phyloP scores from a whole-genome alignment of 2,113 vertebrate species.

The Morone chrysops region DNA sequence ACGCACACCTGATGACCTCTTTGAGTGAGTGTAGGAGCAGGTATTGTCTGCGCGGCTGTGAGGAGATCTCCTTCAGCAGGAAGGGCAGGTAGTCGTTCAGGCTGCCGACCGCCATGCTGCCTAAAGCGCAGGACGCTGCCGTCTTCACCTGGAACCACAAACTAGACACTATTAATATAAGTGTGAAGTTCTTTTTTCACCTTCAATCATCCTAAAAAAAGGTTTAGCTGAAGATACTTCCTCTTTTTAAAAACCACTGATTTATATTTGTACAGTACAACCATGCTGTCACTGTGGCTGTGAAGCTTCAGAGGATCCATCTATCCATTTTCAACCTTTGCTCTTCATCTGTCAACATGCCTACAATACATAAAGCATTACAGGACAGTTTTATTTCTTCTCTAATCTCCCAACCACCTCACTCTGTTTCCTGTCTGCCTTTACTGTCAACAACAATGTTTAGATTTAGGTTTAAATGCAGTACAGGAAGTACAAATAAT shows the following conservation, averaged over 20 bases:
- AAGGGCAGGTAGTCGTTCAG: slow-evolving; percentile 92
- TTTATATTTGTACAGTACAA: no score
- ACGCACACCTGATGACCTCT: slow-evolving; percentile 87
- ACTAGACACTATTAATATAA: not conserved
- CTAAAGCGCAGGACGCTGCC: slow-evolving; percentile 90
- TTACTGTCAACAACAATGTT: no score
- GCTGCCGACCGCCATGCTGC: slow-evolving; percentile 89
- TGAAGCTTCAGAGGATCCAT: no score
- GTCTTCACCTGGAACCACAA: slow-evolving; percentile 84
- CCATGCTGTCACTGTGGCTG: no score
- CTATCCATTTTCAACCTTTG: no score
- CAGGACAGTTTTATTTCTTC: no score
- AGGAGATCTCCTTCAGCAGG: slow-evolving; percentile 89
- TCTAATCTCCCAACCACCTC: no score
- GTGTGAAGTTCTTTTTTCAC: not conserved
- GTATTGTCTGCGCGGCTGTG: slow-evolving; percentile 91
- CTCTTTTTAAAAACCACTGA: no score
- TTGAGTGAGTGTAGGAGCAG: slow-evolving; percentile 93
- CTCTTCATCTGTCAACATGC: no score
- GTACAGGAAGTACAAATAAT: not conserved
- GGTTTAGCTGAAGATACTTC: not conserved
- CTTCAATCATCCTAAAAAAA: not conserved
- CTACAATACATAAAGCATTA: no score
- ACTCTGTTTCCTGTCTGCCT: no score
- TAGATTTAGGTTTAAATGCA: not conserved